phyloP scores from a whole-genome alignment of 2,888 invertebrate genomes.

The Trisateles emortualis region DNA sequence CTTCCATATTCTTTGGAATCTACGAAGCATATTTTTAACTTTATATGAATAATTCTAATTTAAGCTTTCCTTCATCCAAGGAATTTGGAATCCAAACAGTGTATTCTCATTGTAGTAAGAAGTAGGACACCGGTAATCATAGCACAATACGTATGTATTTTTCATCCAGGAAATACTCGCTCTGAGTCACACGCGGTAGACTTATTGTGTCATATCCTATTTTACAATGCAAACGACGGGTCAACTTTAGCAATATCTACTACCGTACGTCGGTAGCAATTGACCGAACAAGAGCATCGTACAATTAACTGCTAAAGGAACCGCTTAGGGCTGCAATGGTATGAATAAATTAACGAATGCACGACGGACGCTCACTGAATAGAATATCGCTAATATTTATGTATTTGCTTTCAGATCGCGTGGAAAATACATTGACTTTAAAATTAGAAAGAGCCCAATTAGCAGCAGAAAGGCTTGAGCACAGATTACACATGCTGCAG shows the following conservation, averaged over 20 bases:
- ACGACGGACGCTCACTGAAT: constrained; percentile 51
- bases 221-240: constrained; percentile 66
- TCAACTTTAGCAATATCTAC: constrained; percentile 74
- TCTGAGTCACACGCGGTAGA: constrained; percentile 55
- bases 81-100: constrained; percentile 6
- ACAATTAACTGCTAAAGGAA: constrained; percentile 73
- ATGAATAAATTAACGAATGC: constrained; percentile 60
- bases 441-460: constrained; percentile 81
- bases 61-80: neutral
- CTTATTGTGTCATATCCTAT: constrained; percentile 82
- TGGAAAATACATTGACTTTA: constrained; percentile 78
- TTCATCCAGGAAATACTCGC: constrained; percentile 48
- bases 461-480: constrained; percentile 81
- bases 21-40: neutral
- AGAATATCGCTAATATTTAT: constrained; percentile 55
- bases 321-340: constrained; percentile 54
- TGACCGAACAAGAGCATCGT: constrained; percentile 71
- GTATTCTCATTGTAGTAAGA: constrained; percentile 6
- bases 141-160: constrained; percentile 22
- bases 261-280: constrained; percentile 65
- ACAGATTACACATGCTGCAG: constrained; percentile 80
- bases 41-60: neutral
- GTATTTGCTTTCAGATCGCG: constrained; percentile 73
- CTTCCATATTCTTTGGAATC: no score
- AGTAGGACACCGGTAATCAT: constrained; percentile 16